Conservation (phyloP, 2,888 invertebrate genomes). For the Crocallis elinguaria region DNA sequence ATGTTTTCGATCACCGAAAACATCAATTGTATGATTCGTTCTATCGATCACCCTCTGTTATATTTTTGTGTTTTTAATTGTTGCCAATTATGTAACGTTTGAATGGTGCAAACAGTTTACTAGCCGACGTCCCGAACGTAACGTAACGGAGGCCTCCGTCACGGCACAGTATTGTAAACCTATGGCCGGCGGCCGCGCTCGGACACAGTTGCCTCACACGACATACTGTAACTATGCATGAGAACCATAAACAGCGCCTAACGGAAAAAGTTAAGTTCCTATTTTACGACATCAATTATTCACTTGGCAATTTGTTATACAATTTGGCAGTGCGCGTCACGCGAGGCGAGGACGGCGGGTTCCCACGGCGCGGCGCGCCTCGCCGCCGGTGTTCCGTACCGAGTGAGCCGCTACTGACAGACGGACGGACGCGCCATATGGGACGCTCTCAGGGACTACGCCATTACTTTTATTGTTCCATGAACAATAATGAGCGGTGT, state of each 20-base stretch:
- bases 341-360: slow-evolving; percentile 6
- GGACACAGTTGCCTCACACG: too few species aligned
- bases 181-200: too few species aligned
- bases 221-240: background rate
- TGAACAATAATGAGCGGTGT: background rate
- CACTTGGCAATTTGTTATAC: slow-evolving; percentile 22
- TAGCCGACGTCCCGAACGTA: too few species aligned
- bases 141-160: too few species aligned
- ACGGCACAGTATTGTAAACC: too few species aligned
- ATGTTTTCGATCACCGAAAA: too few species aligned
- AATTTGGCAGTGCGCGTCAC: slow-evolving; percentile 8
- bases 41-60: too few species aligned
- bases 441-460: background rate
- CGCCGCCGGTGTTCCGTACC: too few species aligned
- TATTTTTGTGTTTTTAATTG: too few species aligned
- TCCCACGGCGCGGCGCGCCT: slow-evolving; percentile 17
- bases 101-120: too few species aligned
- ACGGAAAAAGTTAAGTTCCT: slow-evolving; percentile 3
- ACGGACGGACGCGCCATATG: background rate
- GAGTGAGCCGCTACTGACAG: background rate
- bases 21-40: too few species aligned
- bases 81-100: too few species aligned
- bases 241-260: slow-evolving; percentile 1
- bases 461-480: background rate
- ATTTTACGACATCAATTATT: slow-evolving; percentile 18